Conservation (phyloP, 1,140 invertebrate species). For the Panagrolaimus sp. region DNA sequence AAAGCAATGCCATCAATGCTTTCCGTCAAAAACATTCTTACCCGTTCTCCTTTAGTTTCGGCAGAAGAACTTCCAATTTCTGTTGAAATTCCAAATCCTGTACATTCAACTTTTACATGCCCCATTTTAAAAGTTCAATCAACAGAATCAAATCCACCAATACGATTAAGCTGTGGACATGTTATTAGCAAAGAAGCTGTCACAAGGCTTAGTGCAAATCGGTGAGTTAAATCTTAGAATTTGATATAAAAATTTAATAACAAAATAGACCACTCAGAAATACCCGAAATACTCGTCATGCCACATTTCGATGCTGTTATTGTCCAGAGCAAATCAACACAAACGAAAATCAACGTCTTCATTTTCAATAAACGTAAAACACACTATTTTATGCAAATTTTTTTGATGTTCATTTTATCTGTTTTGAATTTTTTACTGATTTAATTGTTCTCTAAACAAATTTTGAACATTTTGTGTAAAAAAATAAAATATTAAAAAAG, state of each 20-base stretch:
- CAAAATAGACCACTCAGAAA: slow-evolving; percentile 20
- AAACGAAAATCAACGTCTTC: background rate
- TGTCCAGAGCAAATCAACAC: slow-evolving; percentile 75
- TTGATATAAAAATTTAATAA: background rate
- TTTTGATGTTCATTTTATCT: no score
- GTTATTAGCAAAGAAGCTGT: slow-evolving; percentile 94
- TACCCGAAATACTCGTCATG: background rate
- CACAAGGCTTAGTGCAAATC: slow-evolving; percentile 72
- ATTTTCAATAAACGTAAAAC: no score
- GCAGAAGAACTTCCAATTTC: slow-evolving; percentile 42
- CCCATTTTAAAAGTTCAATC: slow-evolving; percentile 93
- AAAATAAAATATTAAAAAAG: no score
- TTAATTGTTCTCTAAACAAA: no score
- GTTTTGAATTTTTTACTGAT: no score
- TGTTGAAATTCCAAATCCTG: slow-evolving; percentile 26
- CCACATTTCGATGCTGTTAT: slow-evolving; percentile 80
- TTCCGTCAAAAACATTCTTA: slow-evolving; percentile 34
- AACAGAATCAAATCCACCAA: slow-evolving; percentile 90
- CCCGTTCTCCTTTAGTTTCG: slow-evolving; percentile 5
- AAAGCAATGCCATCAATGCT: slow-evolving; percentile 41
- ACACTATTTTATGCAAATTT: no score
- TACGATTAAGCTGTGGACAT: slow-evolving; percentile 91
- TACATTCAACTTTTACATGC: slow-evolving; percentile 96
- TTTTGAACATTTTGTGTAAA: no score
- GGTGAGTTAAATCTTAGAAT: background rate